Evolutionary conservation across 2,797 vertebrate species (phyloP).

Genomic region (Sebastes goodei): DNA sequence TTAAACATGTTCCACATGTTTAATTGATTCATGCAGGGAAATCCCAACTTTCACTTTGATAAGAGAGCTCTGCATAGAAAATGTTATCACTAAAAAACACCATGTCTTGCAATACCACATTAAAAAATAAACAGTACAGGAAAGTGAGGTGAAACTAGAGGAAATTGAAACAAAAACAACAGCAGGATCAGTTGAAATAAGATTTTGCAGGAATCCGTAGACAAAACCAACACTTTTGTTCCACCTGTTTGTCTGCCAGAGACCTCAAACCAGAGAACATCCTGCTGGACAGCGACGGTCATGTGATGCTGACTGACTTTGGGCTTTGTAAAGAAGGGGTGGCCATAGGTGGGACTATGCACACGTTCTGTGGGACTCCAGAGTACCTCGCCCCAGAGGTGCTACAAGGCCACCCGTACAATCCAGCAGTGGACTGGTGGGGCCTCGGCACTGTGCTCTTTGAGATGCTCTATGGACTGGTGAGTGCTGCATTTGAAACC

Average conservation of each 20-base stretch:
- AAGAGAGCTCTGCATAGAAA: not conserved
- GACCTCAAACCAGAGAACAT: slow-evolving; percentile 94
- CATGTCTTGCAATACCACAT: not conserved
- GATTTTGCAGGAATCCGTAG: not conserved
- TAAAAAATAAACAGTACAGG: slow-evolving; percentile 7
- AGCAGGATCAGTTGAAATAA: not conserved
- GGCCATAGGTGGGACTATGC: slow-evolving; percentile 87
- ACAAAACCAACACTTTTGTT: slow-evolving; percentile 81
- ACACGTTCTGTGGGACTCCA: slow-evolving; percentile 95
- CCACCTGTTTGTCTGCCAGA: slow-evolving; percentile 66
- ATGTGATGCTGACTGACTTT: slow-evolving; percentile 93
- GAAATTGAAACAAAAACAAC: slow-evolving; percentile 63
- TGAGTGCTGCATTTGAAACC: slow-evolving; percentile 44
- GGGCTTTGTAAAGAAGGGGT: slow-evolving; percentile 93
- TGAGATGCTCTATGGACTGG: slow-evolving; percentile 85
- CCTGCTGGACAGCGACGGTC: slow-evolving; percentile 89
- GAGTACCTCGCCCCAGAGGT: slow-evolving; percentile 88
- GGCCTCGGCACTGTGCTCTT: slow-evolving; percentile 82
- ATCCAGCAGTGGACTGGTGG: slow-evolving; percentile 86
- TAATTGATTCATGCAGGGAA: slow-evolving; percentile 10
- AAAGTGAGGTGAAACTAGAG: slow-evolving; percentile 77
- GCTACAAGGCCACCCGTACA: slow-evolving; percentile 78
- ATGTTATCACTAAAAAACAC: not conserved
- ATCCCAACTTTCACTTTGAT: slow-evolving; percentile 4
- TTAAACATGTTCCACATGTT: not conserved